Conservation (phyloP, 2,797 vertebrate species). For the Myotis daubentonii region DNA sequence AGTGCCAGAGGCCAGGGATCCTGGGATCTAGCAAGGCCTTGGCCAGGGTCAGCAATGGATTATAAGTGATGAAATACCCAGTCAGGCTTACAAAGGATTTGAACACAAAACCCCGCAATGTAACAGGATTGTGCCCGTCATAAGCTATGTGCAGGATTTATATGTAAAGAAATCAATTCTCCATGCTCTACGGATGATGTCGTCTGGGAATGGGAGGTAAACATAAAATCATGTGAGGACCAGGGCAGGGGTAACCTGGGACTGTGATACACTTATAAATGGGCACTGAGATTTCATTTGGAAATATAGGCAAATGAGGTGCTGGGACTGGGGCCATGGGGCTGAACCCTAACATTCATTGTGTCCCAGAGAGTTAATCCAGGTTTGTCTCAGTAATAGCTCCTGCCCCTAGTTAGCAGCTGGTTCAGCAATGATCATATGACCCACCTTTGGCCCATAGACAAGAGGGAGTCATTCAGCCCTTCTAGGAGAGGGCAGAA, state of each 20-base stretch:
- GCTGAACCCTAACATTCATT: no score
- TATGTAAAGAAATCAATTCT: neutral
- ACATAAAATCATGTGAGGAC: neutral
- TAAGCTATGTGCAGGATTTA: neutral
- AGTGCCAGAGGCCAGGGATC: neutral
- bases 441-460: neutral
- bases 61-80: neutral
- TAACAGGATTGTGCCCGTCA: neutral
- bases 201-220: neutral
- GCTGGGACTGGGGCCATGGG: neutral
- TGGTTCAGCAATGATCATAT: neutral
- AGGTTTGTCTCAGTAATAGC: neutral
- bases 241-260: neutral
- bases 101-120: neutral
- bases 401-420: neutral
- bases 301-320: neutral
- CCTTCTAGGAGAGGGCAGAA: neutral
- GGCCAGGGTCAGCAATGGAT: neutral
- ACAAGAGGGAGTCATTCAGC: neutral
- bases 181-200: neutral
- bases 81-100: neutral
- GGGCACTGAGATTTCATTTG: neutral
- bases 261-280: accelerated
- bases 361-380: no score
- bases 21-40: neutral